Percentiles rank a stretch among this genome's conserved stretches.
phyloP scores from a whole-genome alignment of 1,140 invertebrate genomes.

The Drosophila grimshawi region DNA sequence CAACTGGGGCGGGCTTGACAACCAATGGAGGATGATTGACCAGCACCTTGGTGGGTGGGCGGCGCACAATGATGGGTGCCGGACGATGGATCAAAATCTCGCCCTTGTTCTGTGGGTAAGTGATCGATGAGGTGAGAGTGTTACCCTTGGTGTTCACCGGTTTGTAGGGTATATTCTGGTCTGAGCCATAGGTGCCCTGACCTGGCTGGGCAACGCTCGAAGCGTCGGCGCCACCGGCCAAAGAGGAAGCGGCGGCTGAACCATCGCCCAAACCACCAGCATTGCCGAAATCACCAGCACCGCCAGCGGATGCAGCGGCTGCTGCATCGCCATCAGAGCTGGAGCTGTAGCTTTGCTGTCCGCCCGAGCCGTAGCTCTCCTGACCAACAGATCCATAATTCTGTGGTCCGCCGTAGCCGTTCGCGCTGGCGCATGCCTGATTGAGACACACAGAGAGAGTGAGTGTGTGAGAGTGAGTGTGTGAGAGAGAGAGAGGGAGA shows the following conservation, averaged over 20 bases:
- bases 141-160: constrained; percentile 78
- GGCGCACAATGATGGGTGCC: constrained; percentile 80
- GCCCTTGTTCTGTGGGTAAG: constrained; percentile 81
- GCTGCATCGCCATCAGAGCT: constrained; percentile 46
- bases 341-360: constrained; percentile 50
- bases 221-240: constrained; percentile 52
- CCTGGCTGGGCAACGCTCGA: constrained; percentile 57
- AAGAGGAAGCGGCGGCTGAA: constrained; percentile 34
- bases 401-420: constrained; percentile 55
- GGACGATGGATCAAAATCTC: constrained; percentile 83
- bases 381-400: constrained; percentile 52
- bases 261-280: constrained; percentile 44
- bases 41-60: constrained; percentile 81
- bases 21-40: constrained; percentile 83
- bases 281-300: constrained; percentile 51
- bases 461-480: constrained; percentile 3
- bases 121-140: constrained; percentile 78
- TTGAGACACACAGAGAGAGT: constrained; percentile 6
- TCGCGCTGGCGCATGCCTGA: constrained; percentile 73
- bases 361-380: constrained; percentile 45
- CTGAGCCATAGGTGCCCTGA: constrained; percentile 70
- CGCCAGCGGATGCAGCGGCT: constrained; percentile 47
- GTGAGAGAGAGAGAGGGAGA: background rate
- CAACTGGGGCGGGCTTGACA: constrained; percentile 81
- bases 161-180: constrained; percentile 75